These are phyloP conservation scores for Calliopsis andreniformis DNA, from an alignment of 1,140 invertebrate genomes.

Conservation along the genomic window DNA sequence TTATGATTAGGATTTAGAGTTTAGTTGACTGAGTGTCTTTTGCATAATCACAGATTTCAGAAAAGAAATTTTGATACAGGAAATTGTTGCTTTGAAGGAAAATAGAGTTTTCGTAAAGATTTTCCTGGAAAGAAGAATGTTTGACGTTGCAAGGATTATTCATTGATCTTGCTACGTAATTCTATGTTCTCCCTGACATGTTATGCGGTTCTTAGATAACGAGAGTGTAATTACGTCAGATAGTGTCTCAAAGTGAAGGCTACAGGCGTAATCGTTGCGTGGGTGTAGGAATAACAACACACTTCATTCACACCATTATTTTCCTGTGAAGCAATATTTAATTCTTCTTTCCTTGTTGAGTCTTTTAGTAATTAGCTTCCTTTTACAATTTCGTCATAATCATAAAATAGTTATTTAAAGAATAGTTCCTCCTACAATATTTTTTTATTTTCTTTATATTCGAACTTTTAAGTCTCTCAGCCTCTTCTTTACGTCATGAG, in stretches of 20 bases:
- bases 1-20: too few species aligned
- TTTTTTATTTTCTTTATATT: too few species aligned
- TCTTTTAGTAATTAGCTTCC: not conserved
- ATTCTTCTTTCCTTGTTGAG: not conserved
- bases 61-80: not conserved
- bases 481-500: not conserved
- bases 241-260: slow-evolving; percentile 42
- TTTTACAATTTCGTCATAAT: not conserved
- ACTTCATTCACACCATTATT: slow-evolving; percentile 43
- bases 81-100: too few species aligned
- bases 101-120: not conserved
- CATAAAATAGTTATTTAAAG: too few species aligned
- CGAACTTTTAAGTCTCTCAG: too few species aligned
- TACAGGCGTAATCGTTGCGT: slow-evolving; percentile 44
- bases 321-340: not conserved
- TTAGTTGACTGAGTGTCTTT: too few species aligned
- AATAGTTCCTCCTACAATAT: too few species aligned
- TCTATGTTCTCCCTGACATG: not conserved
- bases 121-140: slow-evolving; percentile 2
- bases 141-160: not conserved
- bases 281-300: slow-evolving; percentile 43
- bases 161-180: slow-evolving; percentile 6
- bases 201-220: slow-evolving; percentile 36
- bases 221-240: slow-evolving; percentile 26
- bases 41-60: too few species aligned